These are phyloP conservation scores for Pardosa pseudoannulata DNA, from an alignment of 2,888 invertebrate genomes.

Conservation along the genomic window DNA sequence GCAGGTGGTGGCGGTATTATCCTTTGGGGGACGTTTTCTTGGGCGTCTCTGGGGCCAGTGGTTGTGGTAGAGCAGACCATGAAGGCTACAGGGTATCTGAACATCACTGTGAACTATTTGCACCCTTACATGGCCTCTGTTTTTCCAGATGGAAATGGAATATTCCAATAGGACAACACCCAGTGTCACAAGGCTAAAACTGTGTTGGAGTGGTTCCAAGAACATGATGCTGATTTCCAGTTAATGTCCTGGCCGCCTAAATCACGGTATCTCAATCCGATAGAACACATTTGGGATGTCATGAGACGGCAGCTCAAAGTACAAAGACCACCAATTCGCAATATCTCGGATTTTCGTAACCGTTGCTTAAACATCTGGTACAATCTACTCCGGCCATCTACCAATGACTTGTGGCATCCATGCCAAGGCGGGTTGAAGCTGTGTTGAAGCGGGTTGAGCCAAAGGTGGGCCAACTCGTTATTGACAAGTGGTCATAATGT, in stretches of 20 bases:
- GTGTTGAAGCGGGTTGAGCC: background rate
- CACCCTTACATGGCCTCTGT: too few relatives aligned
- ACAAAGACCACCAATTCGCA: background rate
- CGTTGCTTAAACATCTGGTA: conserved; percentile 1
- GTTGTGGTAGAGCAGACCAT: background rate
- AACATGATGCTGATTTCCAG: too few relatives aligned
- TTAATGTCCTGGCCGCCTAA: too few relatives aligned
- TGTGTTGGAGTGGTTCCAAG: too few relatives aligned
- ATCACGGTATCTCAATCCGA: background rate
- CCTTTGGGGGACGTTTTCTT: background rate
- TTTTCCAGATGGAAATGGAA: too few relatives aligned
- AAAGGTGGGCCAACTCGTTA: background rate
- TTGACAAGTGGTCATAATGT: background rate
- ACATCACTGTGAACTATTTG: too few relatives aligned
- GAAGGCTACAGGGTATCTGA: background rate
- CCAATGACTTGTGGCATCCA: background rate
- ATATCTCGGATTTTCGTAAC: conserved; percentile 1
- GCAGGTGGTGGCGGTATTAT: background rate
- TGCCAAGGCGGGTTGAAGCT: background rate
- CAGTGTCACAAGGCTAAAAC: too few relatives aligned
- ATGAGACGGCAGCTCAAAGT: background rate
- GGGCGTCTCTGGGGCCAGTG: background rate
- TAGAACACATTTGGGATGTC: background rate
- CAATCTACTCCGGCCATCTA: background rate
- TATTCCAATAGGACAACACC: too few relatives aligned